A percentile compares a stretch with the other conserved stretches of the same genome.
Conservation (phyloP, 2,888 invertebrate species). For the Ophonus ardosiacus region DNA sequence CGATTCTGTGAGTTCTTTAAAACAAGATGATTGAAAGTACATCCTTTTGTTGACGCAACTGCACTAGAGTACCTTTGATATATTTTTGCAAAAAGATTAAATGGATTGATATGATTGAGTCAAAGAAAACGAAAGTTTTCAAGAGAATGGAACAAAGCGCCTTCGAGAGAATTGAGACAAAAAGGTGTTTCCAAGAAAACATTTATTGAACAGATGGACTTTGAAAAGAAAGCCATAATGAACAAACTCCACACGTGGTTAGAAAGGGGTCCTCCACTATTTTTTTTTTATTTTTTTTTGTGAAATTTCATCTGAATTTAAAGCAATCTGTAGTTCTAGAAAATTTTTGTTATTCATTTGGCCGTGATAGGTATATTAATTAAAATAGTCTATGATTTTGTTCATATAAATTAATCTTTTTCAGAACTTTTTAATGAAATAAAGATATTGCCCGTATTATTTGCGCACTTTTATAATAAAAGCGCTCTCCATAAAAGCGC, state of each 20-base stretch:
- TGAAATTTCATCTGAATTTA: too few species aligned
- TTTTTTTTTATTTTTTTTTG: too few species aligned
- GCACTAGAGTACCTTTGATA: slow-evolving; percentile 8
- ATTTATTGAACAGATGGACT: slow-evolving; percentile 34
- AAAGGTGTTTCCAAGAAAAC: slow-evolving; percentile 16
- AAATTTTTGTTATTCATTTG: too few species aligned
- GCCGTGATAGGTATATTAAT: too few species aligned
- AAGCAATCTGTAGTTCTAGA: too few species aligned
- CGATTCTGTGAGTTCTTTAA: neutral
- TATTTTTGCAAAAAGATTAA: slow-evolving; percentile 41
- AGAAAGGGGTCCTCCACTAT: neutral
- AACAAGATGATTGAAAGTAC: neutral
- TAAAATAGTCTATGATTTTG: too few species aligned
- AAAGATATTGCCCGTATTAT: too few species aligned
- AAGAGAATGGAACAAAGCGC: slow-evolving; percentile 19
- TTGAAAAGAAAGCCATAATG: neutral
- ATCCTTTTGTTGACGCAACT: neutral
- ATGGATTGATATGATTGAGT: slow-evolving; percentile 32
- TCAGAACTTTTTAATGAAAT: too few species aligned
- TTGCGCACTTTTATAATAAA: too few species aligned
- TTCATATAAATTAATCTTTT: too few species aligned
- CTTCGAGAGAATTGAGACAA: slow-evolving; percentile 33
- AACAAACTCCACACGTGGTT: neutral
- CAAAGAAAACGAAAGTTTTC: slow-evolving; percentile 37
- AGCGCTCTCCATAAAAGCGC: too few species aligned